Conservation (phyloP, 1,140 invertebrate species). For the Zaprionus tsacasi region DNA sequence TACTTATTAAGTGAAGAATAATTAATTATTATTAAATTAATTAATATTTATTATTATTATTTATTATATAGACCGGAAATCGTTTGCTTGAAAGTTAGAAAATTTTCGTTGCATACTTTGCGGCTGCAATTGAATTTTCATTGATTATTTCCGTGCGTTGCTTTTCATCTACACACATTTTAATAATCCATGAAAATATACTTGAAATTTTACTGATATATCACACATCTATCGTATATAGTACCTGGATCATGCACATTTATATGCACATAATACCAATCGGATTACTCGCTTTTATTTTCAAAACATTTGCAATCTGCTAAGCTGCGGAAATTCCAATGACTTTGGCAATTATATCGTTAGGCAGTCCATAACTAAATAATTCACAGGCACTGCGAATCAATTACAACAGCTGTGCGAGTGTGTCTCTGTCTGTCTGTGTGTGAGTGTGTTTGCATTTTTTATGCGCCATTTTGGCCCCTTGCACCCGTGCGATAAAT, state of each 20-base stretch:
- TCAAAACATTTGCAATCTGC: not conserved
- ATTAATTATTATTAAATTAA: no score
- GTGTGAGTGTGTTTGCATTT: constrained; percentile 21
- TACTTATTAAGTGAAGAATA: no score
- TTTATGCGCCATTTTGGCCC: not conserved
- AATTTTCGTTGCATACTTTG: no score
- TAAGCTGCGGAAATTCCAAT: not conserved
- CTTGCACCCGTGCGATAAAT: not conserved
- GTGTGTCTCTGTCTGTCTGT: not conserved
- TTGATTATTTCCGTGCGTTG: no score
- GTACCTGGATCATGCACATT: not conserved
- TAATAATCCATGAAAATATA: no score
- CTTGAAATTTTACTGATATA: not conserved
- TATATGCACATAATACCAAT: not conserved
- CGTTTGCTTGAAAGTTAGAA: no score
- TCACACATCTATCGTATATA: not conserved
- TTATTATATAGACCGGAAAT: no score
- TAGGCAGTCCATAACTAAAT: constrained; percentile 4
- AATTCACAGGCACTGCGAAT: not conserved
- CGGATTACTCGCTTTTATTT: not conserved
- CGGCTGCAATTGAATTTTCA: no score
- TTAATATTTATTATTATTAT: no score
- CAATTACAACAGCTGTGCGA: constrained; percentile 1
- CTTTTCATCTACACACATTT: no score
- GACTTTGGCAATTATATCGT: constrained; percentile 4